Conservation (phyloP, 2,113 vertebrate genomes). For the Mixornis gularis region DNA sequence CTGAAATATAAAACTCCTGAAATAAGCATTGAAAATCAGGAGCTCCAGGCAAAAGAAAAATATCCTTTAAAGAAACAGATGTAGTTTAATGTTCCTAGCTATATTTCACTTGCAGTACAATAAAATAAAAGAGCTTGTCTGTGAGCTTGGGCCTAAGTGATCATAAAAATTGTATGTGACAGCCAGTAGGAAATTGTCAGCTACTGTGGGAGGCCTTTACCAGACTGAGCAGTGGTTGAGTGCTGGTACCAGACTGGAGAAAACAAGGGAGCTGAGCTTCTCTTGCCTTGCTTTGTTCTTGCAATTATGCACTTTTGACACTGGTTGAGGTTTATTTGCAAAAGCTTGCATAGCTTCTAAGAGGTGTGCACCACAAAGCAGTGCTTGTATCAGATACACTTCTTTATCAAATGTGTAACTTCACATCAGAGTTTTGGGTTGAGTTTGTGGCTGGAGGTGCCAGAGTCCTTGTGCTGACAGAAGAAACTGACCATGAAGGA, state of each 20-base stretch:
- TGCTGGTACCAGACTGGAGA: not conserved
- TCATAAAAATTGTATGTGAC: not conserved
- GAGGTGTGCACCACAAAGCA: accelerated
- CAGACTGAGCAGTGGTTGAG: not conserved
- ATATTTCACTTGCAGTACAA: not conserved
- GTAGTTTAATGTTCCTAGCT: not conserved
- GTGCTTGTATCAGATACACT: not conserved
- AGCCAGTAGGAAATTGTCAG: not conserved
- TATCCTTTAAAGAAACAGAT: not conserved
- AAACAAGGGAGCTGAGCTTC: not conserved
- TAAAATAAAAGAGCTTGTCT: not conserved
- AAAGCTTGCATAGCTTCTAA: not conserved
- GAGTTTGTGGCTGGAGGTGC: not conserved
- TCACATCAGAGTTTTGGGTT: not conserved
- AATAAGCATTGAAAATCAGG: not conserved
- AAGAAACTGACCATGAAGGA: not conserved
- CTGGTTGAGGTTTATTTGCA: not conserved
- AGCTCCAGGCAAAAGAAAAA: not conserved
- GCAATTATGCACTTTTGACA: not conserved
- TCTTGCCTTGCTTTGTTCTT: not conserved
- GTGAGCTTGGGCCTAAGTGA: not conserved
- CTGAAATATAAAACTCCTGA: not conserved
- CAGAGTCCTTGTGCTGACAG: not conserved
- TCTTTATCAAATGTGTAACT: not conserved
- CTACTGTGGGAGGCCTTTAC: not conserved